Evolutionary conservation across 1,140 invertebrate species (phyloP), one percentile per base, ranked within the genome.

Genomic region (Zaprionus camerounensis): DNA sequence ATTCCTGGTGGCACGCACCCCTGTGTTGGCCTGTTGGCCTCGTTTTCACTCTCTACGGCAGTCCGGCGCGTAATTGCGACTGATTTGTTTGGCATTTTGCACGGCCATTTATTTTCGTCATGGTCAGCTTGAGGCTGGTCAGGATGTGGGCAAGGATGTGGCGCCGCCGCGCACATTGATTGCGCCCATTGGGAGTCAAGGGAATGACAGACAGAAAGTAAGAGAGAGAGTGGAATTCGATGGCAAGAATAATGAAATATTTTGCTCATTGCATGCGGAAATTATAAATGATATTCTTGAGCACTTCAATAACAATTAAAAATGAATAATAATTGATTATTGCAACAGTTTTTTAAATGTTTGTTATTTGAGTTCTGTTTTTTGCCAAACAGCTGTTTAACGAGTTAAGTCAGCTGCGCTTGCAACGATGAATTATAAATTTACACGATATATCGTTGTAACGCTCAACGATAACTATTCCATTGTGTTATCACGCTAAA

Each of bases 61-160:
- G 53, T 17, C 36, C 55, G 66, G 41, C 82, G 76, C 57, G 76
- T 80, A 86, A 86, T 86, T 82, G 82, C 82, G 85, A 79, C 81
- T 86, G 82, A 86, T 86, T 85, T 86, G 82, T 86, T 72, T 72
- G 80, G 66, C 82, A 84, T 82, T 84, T 84, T 81, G 81, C 78
- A 78, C 74, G 71, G 79, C 82, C 81, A 85, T 85, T 85, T 82
- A 76, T 76, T 86, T 78, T 79, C 70, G 82, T 79, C 79, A 86
- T 77, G 82, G 82, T 65, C 82, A 86, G 79, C 77, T 82, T 81
- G 67, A 56, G 44, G 74, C 55, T 28, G 44, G 61, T 24, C 53
- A 75, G 69, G 80, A 75, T 81, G 81, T 84, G 78, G 77, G 70
- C 77, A 61, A 61, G 59, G 76, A 49, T 53, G 20, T 36, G 65